Percentiles rank a stretch among this genome's conserved stretches.
Evolutionary conservation across 2,888 invertebrate species (phyloP).

Genomic region (Melipona bicolor): DNA sequence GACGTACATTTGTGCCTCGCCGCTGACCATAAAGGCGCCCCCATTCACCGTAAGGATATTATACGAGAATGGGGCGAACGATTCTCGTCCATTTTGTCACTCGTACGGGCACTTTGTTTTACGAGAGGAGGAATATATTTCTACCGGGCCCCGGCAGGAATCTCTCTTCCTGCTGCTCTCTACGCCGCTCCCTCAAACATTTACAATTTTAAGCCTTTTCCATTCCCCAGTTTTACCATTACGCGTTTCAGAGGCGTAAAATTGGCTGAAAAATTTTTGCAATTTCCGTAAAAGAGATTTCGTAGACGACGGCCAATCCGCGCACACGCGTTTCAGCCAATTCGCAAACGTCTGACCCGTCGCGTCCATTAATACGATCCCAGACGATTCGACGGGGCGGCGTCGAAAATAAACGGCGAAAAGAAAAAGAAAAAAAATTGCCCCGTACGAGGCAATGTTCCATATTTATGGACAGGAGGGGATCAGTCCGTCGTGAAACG

Average conservation of each 20-base stretch:
- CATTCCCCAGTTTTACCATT: too few species aligned
- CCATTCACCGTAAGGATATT: conserved; percentile 60
- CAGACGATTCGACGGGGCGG: neutral
- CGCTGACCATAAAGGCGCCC: conserved; percentile 64
- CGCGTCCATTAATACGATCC: neutral
- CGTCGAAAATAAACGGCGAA: neutral
- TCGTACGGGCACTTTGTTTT: conserved; percentile 54
- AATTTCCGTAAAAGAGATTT: neutral
- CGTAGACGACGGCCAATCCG: neutral
- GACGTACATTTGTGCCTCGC: conserved; percentile 65
- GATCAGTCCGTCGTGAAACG: conserved; percentile 42
- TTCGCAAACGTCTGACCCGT: neutral
- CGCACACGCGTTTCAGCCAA: neutral
- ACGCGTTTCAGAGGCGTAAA: too few species aligned
- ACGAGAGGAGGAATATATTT: conserved; percentile 39
- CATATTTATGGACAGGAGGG: conserved; percentile 49
- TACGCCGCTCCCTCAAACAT: neutral
- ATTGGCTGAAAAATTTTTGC: too few species aligned
- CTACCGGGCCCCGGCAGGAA: conserved; percentile 21
- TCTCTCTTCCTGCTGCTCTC: conserved; percentile 27
- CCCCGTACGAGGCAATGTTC: conserved; percentile 24
- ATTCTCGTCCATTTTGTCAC: conserved; percentile 63
- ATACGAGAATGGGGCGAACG: conserved; percentile 51
- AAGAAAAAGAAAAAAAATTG: neutral
- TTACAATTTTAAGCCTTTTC: too few species aligned